Percentiles rank a stretch among this genome's conserved stretches.
Conservation (phyloP, 2,113 vertebrate species). For the Takifugu bimaculatus region DNA sequence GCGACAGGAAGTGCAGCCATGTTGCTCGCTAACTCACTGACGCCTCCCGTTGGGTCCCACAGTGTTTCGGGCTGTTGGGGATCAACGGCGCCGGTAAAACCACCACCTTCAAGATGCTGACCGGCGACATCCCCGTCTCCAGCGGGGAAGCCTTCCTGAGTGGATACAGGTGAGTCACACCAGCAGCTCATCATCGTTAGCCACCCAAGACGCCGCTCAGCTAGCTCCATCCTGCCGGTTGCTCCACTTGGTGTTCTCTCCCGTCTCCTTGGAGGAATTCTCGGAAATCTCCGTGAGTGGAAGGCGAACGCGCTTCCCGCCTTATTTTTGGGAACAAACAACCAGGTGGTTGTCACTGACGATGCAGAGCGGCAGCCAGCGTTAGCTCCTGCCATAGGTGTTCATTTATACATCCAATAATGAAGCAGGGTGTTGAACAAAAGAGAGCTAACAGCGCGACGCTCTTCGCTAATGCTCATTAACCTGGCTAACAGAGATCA, state of each 20-base stretch:
- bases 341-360: background rate
- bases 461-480: conserved; percentile 46
- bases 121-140: conserved; percentile 91
- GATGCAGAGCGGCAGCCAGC: background rate
- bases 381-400: background rate
- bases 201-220: conserved; percentile 62
- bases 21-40: conserved; percentile 3
- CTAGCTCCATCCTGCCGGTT: conserved; percentile 1
- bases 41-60: conserved; percentile 16
- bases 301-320: conserved; percentile 13
- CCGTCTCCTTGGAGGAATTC: conserved; percentile 39
- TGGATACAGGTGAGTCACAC: conserved; percentile 84
- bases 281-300: conserved; percentile 31
- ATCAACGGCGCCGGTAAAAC: conserved; percentile 98
- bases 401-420: background rate
- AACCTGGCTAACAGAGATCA: conserved; percentile 45
- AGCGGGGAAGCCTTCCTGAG: conserved; percentile 92
- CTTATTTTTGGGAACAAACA: conserved; percentile 59
- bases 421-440: background rate
- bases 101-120: conserved; percentile 98
- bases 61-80: conserved; percentile 98
- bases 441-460: no score
- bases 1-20: background rate
- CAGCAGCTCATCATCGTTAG: conserved; percentile 68
- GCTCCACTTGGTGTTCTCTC: conserved; percentile 27